A percentile compares a stretch with the other conserved stretches of the same genome.
These are phyloP conservation scores for Crenuchus spilurus DNA, from an alignment of 2,797 vertebrate genomes.

Conservation along the genomic window DNA sequence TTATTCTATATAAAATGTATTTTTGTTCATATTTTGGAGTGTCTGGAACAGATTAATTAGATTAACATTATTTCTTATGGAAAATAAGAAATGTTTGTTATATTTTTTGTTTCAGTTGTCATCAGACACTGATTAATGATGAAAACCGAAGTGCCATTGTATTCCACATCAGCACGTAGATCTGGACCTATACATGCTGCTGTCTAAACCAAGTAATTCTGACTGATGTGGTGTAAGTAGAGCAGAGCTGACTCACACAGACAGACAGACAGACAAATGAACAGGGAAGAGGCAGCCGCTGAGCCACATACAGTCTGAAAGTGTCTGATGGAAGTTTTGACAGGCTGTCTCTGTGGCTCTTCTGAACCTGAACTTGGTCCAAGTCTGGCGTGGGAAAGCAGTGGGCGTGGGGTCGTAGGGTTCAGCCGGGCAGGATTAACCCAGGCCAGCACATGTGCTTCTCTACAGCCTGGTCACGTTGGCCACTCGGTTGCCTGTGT, in stretches of 20 bases:
- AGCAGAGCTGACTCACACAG: neutral
- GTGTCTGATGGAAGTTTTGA: slow-evolving; percentile 50
- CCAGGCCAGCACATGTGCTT: slow-evolving; percentile 55
- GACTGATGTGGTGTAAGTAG: neutral
- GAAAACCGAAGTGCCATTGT: too few relatives aligned
- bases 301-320: slow-evolving; percentile 34
- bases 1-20: too few relatives aligned
- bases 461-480: slow-evolving; percentile 67
- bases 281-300: slow-evolving; percentile 22
- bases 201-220: neutral
- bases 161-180: neutral
- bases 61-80: too few relatives aligned
- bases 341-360: slow-evolving; percentile 41
- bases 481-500: slow-evolving; percentile 41
- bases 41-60: too few relatives aligned
- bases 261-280: slow-evolving; percentile 19
- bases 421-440: slow-evolving; percentile 50
- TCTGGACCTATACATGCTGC: neutral
- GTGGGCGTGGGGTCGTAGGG: slow-evolving; percentile 57
- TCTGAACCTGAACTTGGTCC: slow-evolving; percentile 60
- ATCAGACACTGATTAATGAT: too few relatives aligned
- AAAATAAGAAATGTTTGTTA: too few relatives aligned
- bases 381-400: slow-evolving; percentile 73
- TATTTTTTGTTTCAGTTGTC: too few relatives aligned
- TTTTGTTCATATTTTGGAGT: too few relatives aligned